Evolutionary conservation across 1,140 invertebrate species (phyloP).

Genomic region (Chelonus insularis): DNA sequence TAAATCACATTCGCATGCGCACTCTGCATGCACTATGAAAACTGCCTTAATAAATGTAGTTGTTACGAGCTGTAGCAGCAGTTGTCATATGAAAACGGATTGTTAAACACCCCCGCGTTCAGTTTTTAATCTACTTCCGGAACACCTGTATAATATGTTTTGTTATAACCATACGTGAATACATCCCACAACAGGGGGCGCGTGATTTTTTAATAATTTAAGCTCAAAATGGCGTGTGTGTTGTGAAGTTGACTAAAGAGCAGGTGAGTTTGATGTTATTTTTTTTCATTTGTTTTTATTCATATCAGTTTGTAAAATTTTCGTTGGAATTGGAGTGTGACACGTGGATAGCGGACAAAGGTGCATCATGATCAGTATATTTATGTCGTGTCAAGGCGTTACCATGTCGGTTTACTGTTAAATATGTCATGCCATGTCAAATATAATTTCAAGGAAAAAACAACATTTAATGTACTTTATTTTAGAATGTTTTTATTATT

Average conservation of each 20-base stretch:
- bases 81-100: slow-evolving; percentile 20
- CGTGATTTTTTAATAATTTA: slow-evolving; percentile 30
- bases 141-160: slow-evolving; percentile 25
- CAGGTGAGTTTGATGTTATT: slow-evolving; percentile 24
- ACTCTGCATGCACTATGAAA: background rate
- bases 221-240: slow-evolving; percentile 32
- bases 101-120: slow-evolving; percentile 7
- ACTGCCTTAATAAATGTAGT: background rate
- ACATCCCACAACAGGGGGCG: slow-evolving; percentile 23
- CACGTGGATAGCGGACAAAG: slow-evolving; percentile 30
- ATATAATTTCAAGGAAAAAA: background rate
- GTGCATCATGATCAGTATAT: slow-evolving; percentile 13
- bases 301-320: slow-evolving; percentile 8
- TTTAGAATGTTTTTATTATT: background rate
- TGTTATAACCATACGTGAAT: slow-evolving; percentile 21
- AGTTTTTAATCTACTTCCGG: slow-evolving; percentile 16
- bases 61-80: background rate
- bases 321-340: slow-evolving; percentile 30
- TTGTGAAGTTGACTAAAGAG: slow-evolving; percentile 25
- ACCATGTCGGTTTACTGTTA: slow-evolving; percentile 18
- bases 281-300: slow-evolving; percentile 16
- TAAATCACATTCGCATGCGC: slow-evolving; percentile 12
- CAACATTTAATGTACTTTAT: too few species aligned
- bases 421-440: slow-evolving; percentile 20
- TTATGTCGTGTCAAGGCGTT: slow-evolving; percentile 21